Percentiles rank a stretch among this genome's conserved stretches.
Conservation (phyloP, 1,140 invertebrate genomes). For the Brachionus plicatilis region DNA sequence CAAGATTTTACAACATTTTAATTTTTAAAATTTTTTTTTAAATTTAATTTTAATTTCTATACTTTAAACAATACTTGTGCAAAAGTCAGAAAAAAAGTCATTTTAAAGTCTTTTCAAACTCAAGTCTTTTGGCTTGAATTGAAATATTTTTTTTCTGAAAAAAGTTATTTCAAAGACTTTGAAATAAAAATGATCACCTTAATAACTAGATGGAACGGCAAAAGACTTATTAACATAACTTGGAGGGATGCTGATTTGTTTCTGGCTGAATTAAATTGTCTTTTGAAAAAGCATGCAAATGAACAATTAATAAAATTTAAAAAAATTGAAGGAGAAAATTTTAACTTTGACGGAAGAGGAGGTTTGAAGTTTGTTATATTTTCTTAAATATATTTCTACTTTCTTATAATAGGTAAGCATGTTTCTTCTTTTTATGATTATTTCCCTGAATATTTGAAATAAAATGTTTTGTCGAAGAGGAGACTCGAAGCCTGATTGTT, state of each 20-base stretch:
- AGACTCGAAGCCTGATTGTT: neutral
- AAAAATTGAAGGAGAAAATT: neutral
- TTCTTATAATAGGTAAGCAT: neutral
- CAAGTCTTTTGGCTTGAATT: no score
- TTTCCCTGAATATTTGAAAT: neutral
- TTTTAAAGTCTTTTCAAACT: no score
- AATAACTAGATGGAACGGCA: no score
- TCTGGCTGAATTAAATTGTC: neutral
- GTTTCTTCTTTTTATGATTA: neutral
- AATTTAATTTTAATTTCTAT: no score
- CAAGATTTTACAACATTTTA: no score
- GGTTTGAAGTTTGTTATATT: neutral
- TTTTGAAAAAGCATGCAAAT: neutral
- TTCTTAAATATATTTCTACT: neutral
- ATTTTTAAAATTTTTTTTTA: no score
- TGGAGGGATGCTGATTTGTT: neutral
- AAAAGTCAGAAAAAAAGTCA: no score
- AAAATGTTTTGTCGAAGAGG: neutral
- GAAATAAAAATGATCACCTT: no score
- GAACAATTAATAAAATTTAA: neutral
- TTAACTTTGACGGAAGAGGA: neutral
- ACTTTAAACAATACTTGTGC: no score
- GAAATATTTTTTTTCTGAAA: no score
- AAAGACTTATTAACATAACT: neutral
- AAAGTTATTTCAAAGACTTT: no score